A percentile compares a stretch with the other conserved stretches of the same genome.
Conservation (phyloP, 2,113 vertebrate genomes). For the Python bivittatus region DNA sequence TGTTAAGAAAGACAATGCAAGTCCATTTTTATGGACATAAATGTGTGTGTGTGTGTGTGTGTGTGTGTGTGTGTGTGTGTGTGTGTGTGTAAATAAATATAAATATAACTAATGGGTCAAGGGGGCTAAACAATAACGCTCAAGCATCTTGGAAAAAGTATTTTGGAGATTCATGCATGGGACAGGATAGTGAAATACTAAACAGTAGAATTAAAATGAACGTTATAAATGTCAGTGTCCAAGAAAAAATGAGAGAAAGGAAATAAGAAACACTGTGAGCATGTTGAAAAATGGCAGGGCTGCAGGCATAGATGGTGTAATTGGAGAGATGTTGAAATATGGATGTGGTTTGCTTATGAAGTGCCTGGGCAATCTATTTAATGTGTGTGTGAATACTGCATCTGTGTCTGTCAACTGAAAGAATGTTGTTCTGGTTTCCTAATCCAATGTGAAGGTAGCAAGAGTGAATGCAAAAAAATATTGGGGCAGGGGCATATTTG, state of each 20-base stretch:
- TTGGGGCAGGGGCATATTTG: not conserved
- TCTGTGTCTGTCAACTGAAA: not conserved
- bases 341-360: not conserved
- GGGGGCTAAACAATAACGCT: not conserved
- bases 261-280: not conserved
- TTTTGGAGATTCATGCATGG: not conserved
- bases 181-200: not conserved
- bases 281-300: not conserved
- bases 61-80: not conserved
- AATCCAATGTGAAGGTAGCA: not conserved
- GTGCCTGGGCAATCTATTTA: not conserved
- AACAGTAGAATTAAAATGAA: not conserved
- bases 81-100: no score
- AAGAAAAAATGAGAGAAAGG: not conserved
- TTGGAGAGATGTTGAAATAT: not conserved
- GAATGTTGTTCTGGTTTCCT: not conserved
- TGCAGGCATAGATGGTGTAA: not conserved
- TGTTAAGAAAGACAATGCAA: not conserved
- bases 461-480: not conserved
- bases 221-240: not conserved
- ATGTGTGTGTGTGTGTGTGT: not conserved
- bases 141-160: not conserved
- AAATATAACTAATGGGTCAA: not conserved
- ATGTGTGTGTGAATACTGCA: not conserved
- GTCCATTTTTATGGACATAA: not conserved